Percentiles rank a stretch among this genome's conserved stretches.
These are phyloP conservation scores for Parazoanthus darwini DNA, from an alignment of 92 coral and sea anemone genomes.

Conservation along the genomic window DNA sequence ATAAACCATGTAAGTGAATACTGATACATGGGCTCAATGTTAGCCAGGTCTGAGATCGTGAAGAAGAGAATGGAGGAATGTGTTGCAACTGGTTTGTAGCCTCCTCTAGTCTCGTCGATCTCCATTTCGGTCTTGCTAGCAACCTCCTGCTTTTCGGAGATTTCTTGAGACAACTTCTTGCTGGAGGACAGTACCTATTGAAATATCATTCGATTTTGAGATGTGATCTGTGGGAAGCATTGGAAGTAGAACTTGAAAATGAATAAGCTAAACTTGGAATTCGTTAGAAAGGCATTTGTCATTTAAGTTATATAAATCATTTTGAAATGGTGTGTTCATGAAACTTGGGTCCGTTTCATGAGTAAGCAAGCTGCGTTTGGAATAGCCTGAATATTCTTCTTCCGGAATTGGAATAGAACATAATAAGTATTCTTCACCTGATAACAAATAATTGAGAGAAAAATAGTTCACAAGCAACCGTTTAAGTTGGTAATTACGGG, in stretches of 20 bases:
- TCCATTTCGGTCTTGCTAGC: slow-evolving; percentile 91
- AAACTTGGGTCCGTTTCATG: background rate
- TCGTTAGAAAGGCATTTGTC: background rate
- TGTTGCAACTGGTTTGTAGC: slow-evolving; percentile 94
- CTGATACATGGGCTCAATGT: slow-evolving; percentile 99
- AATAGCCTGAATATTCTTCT: too few relatives aligned
- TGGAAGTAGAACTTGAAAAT: background rate
- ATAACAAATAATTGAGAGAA: too few relatives aligned
- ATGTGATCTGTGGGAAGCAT: too few relatives aligned
- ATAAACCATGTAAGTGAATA: slow-evolving; percentile 96
- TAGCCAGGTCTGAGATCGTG: slow-evolving; percentile 90
- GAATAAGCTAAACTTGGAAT: background rate
- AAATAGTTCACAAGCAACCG: too few relatives aligned
- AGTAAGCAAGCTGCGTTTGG: too few relatives aligned
- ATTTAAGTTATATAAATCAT: too few relatives aligned
- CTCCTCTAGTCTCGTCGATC: slow-evolving; percentile 93
- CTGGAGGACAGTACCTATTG: slow-evolving; percentile 88
- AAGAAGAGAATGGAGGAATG: slow-evolving; percentile 97
- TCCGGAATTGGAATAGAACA: too few relatives aligned
- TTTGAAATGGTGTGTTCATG: background rate
- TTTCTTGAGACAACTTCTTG: slow-evolving; percentile 86
- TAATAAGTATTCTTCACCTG: too few relatives aligned
- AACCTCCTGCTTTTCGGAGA: slow-evolving; percentile 91
- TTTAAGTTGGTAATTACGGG: too few relatives aligned
- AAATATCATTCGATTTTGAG: background rate